Percentiles rank a stretch among this genome's conserved stretches.
Conservation (phyloP, 2,113 vertebrate genomes). For the Mus pahari region DNA sequence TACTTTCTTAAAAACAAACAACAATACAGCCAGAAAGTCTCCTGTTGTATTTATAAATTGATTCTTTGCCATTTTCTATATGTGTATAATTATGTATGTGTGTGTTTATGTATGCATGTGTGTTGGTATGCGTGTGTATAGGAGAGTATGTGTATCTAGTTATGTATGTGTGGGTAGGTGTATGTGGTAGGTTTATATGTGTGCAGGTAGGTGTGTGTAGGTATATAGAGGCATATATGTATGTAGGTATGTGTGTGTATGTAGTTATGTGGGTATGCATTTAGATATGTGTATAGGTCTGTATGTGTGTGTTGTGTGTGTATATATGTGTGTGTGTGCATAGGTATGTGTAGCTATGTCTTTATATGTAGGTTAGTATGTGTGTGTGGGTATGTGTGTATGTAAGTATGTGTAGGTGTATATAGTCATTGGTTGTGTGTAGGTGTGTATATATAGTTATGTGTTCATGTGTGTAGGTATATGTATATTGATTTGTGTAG, state of each 20-base stretch:
- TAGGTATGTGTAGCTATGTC: not conserved
- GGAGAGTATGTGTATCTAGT: not conserved
- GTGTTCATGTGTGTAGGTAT: not conserved
- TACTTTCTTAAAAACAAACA: slow-evolving; percentile 62
- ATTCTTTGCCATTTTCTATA: slow-evolving; percentile 24
- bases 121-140: not conserved
- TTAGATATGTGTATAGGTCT: not conserved
- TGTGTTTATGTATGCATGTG: not conserved
- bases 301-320: not conserved
- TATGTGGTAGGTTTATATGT: not conserved
- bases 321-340: not conserved
- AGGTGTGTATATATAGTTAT: not conserved
- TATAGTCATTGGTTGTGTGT: not conserved
- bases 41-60: slow-evolving; percentile 84
- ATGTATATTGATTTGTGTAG: not conserved
- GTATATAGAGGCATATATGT: rapidly evolving
- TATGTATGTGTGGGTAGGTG: not conserved
- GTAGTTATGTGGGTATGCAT: not conserved
- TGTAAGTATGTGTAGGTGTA: not conserved
- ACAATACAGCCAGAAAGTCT: slow-evolving; percentile 79
- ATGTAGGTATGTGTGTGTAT: not conserved
- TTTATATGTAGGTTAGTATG: not conserved
- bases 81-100: not conserved
- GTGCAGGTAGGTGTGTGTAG: not conserved
- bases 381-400: not conserved